Evolutionary conservation across 2,888 invertebrate genomes (phyloP), one percentile per base, ranked within the genome.

Genomic region (Odontothrips loti): DNA sequence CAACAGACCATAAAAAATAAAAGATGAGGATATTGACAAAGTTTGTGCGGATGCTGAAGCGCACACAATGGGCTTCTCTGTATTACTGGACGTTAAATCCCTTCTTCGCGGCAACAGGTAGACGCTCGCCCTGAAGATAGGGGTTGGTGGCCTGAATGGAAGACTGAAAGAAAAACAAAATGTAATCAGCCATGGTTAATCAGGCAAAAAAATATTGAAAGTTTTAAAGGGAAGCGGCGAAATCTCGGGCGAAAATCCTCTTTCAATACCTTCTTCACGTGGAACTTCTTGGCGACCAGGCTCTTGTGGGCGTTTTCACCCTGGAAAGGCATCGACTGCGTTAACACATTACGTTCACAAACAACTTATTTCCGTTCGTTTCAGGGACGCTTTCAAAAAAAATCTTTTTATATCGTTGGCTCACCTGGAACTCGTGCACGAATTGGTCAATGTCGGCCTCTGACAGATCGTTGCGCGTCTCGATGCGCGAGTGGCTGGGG

Each of bases 51-150:
- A 4, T 6, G 34, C 34, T 43, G 34, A 43, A 6, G 6, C 34
- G 34, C 34, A 6, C 34, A 43, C 34, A 4, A 15, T 51, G 3
- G 3, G 51, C 58, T 15, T 58, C 15, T 1, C 0, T 17, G 15
- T 27, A 11, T 75, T 75, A 75, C 23, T 75, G 68, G 8, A 95
- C 92, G 86, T 93, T 92, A 86, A 93, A 93, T 85, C 96, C 96
- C 88, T 97, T 97, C 88, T 97, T 97, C 81, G 97, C 97, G 68
- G 96, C 96, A 83, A 96, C 94, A 15, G 96, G 96, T 83, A 97
- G 89, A 85, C 94, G 94, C 85, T 96, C 95, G 68, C 96, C 97
- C 85, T 90, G 90, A 85, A 97, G 89, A 86, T 91, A 97, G 15
- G 97, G 97, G 88, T 97, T 97, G 27, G 68, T 23, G 1, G 68